Percentiles rank a stretch among this genome's conserved stretches.
These are phyloP conservation scores for Azorinus chamasolen DNA, from an alignment of 2,888 invertebrate genomes.

Conservation along the genomic window DNA sequence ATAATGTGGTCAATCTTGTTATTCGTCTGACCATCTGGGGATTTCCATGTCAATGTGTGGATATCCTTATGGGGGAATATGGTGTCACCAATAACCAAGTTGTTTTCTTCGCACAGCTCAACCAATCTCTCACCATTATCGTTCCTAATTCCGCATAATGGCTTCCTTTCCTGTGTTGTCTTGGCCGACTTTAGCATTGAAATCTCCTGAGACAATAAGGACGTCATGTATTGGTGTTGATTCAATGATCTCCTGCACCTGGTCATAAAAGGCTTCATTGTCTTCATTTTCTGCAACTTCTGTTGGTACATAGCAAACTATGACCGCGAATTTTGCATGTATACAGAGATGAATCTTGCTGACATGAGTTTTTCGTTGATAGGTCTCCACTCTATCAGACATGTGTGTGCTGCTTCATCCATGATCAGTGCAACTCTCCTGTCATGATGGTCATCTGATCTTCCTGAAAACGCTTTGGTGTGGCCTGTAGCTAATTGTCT, in stretches of 20 bases:
- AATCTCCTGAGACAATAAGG: too few species aligned
- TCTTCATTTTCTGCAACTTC: too few species aligned
- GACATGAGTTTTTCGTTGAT: constrained; percentile 2
- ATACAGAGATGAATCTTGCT: too few species aligned
- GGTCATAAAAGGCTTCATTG: not conserved
- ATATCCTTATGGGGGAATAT: not conserved
- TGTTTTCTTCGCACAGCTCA: not conserved
- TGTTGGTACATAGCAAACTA: too few species aligned
- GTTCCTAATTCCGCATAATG: not conserved
- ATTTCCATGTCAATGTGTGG: too few species aligned
- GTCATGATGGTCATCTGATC: constrained; percentile 22
- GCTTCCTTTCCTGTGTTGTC: too few species aligned
- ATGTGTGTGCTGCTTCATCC: not conserved
- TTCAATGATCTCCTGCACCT: not conserved
- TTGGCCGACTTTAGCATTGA: too few species aligned
- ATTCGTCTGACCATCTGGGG: too few species aligned
- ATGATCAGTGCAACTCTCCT: constrained; percentile 28
- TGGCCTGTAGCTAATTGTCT: constrained; percentile 5
- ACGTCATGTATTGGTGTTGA: too few species aligned
- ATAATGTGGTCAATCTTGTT: constrained; percentile 1
- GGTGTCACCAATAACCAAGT: not conserved
- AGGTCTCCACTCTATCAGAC: constrained; percentile 11
- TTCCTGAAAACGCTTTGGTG: constrained; percentile 25
- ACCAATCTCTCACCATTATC: not conserved
- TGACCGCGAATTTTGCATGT: too few species aligned